Percentiles rank a stretch among this genome's conserved stretches.
Evolutionary conservation across 2,113 vertebrate species (phyloP).

Genomic region (Nothoprocta perdicaria): DNA sequence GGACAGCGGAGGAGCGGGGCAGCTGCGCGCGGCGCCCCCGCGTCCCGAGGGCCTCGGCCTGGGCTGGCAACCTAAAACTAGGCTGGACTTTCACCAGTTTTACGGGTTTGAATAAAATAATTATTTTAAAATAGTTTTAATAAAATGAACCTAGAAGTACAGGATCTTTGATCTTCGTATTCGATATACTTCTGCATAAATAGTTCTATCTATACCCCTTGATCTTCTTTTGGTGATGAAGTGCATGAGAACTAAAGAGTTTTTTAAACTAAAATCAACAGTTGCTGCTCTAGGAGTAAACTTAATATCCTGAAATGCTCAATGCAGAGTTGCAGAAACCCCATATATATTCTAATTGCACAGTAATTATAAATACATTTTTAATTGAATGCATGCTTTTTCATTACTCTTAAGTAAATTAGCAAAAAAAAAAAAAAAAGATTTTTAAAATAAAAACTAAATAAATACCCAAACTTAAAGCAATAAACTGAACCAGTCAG

Average conservation of each 20-base stretch:
- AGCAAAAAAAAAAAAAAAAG: conserved; percentile 38
- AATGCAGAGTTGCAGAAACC: conserved; percentile 64
- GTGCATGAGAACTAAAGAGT: conserved; percentile 51
- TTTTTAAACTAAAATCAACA: conserved; percentile 62
- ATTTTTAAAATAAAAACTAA: conserved; percentile 70
- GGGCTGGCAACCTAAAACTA: too few relatives aligned
- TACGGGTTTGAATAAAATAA: conserved; percentile 75
- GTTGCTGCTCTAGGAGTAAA: conserved; percentile 60
- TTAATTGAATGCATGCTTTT: conserved; percentile 67
- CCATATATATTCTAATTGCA: conserved; percentile 55
- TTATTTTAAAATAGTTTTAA: conserved; percentile 74
- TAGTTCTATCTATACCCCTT: conserved; percentile 75
- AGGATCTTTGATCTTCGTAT: conserved; percentile 71
- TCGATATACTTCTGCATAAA: conserved; percentile 79
- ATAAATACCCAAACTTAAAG: conserved; percentile 73
- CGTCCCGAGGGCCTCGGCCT: not conserved
- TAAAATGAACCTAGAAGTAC: conserved; percentile 72
- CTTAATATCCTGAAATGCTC: conserved; percentile 55
- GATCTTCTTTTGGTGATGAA: conserved; percentile 73
- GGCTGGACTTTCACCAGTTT: conserved; percentile 50
- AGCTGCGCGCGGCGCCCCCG: not conserved
- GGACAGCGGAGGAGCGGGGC: not conserved
- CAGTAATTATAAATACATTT: conserved; percentile 58
- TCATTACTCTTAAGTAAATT: conserved; percentile 47
- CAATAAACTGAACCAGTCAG: conserved; percentile 83